These are phyloP conservation scores for Aphodius granarius DNA, from an alignment of 2,888 invertebrate species.

Conservation along the genomic window DNA sequence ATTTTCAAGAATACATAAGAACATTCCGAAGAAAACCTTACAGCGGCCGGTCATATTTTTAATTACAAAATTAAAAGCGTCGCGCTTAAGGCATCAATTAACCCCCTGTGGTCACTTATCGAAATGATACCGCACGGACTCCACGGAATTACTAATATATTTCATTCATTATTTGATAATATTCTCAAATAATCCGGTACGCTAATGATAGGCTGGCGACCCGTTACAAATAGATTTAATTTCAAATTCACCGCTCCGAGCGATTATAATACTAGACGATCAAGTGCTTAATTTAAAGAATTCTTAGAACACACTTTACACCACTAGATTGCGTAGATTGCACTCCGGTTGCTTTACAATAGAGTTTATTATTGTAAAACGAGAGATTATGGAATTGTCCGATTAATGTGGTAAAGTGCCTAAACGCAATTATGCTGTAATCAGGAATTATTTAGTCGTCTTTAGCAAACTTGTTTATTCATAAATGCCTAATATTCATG, in stretches of 20 bases:
- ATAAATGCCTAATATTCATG: background rate
- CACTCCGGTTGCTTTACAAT: background rate
- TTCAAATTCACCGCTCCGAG: background rate
- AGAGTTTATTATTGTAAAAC: background rate
- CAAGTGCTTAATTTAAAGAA: background rate
- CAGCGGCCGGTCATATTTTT: background rate
- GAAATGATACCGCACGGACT: background rate
- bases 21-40: background rate
- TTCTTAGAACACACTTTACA: background rate
- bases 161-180: background rate
- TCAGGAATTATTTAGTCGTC: background rate
- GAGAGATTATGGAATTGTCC: too few species aligned
- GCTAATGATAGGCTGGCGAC: background rate
- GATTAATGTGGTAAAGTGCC: background rate
- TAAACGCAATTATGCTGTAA: background rate
- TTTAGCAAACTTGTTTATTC: background rate
- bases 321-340: background rate
- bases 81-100: background rate
- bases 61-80: background rate
- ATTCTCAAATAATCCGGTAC: background rate
- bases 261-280: background rate
- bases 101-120: background rate
- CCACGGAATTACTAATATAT: background rate
- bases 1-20: background rate
- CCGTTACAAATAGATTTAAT: background rate